Conservation (phyloP, 2,888 invertebrate species). For the Sepioteuthis lessoniana region DNA sequence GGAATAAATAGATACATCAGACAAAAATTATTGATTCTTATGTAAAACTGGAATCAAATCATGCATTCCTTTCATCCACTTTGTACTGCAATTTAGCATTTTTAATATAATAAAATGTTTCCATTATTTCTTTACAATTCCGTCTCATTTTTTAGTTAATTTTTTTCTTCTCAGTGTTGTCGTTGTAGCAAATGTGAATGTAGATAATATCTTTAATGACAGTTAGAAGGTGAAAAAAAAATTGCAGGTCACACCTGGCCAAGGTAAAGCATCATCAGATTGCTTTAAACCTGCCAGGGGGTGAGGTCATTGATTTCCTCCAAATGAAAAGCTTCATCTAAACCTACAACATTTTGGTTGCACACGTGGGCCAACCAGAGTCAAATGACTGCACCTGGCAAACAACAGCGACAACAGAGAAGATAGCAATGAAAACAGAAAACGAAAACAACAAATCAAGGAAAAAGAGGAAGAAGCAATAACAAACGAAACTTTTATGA, state of each 20-base stretch:
- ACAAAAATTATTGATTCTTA: too few species aligned
- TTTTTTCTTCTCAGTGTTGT: too few species aligned
- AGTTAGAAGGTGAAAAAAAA: too few species aligned
- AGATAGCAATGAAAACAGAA: background rate
- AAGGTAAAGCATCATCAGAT: background rate
- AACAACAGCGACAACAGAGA: background rate
- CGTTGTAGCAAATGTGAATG: background rate
- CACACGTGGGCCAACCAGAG: background rate
- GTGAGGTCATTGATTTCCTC: background rate
- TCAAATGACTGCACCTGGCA: constrained; percentile 13
- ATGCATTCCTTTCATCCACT: background rate
- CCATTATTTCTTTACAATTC: too few species aligned
- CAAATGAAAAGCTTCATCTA: background rate
- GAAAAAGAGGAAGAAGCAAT: background rate
- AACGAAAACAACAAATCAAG: background rate
- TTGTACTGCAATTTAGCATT: too few species aligned
- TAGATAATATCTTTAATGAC: background rate
- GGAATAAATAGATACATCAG: too few species aligned
- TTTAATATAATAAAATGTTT: too few species aligned
- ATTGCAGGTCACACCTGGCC: background rate
- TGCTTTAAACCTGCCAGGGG: background rate
- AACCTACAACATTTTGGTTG: background rate
- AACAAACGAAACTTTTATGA: background rate
- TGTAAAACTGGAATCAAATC: background rate
- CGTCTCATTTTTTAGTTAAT: too few species aligned